Evolutionary conservation across 2,797 vertebrate genomes (phyloP), one percentile per base, ranked within the genome.

Genomic region (Sphenodon punctatus): DNA sequence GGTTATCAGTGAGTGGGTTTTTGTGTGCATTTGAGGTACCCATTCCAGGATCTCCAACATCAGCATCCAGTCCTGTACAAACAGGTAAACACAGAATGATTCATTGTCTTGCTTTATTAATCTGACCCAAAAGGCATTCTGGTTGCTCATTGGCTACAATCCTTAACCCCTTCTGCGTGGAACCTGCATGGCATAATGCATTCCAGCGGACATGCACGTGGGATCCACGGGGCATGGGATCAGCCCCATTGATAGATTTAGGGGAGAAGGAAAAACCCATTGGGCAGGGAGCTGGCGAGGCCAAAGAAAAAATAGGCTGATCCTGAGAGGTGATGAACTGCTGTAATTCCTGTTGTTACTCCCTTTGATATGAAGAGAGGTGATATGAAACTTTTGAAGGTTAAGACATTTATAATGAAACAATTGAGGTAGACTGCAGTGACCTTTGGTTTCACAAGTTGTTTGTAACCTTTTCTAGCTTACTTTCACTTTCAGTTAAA

Each of bases 1-100:
- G 98, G 53, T 96, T 98, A 42, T 98, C 98, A 1, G 97, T 97
- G 23, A 99, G 97, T 61, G 97, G 98, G 69, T 99, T 97, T 93
- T 92, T 99, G 74, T 99, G 99, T 82, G 98, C 98, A 0, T 99
- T 99, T 78, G 99, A 99, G 95, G 95, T 99, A 85, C 99, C 99
- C 0, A 95, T 98, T 63, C 98, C 98, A 1, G 97, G 97, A 75
- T 98, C 98, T 3, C 98, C 98, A 36, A 95, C 96, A 0, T 99
- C 98, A 19, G 93, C 97, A 55, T 94, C 94, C 59, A 97, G 94
- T 85, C 97, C 97, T 27, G 88, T 97, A 17, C 96, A 97, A 66
- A 97, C 97, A 94, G 98, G 98, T 99, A 87, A 95, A 78, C 14
- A 2, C 27, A 32, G 89, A 46, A 3, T 2, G 0, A 7, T 1